Evolutionary conservation across 2,797 vertebrate species (phyloP), one percentile per base, ranked within the genome.

Genomic region (Denticeps clupeoides): DNA sequence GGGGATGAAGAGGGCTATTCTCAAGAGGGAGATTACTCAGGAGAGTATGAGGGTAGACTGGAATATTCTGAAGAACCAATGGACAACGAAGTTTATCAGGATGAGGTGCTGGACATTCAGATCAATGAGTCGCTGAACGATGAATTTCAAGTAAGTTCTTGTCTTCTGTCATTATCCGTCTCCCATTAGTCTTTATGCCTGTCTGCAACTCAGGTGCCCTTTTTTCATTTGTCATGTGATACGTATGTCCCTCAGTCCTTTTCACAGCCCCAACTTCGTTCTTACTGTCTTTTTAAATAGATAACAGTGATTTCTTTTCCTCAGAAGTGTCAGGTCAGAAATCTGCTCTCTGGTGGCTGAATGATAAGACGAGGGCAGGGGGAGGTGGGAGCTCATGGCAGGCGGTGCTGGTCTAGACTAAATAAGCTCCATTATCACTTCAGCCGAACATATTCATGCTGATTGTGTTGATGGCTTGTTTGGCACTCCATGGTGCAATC

Each of bases 401-500:
- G 16, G 61, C 50, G 60, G 65, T 11, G 41, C 11, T 31, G 13
- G 3, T 48, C 23, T 21, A 15, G 25, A 21, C 7, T 41, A 29
- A 42, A 72, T 68, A 67, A 68, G 86, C 85, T 88, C 82, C 83
- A 89, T 90, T 94, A 91, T 95, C 89, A 78, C 83, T 74, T 74
- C 80, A 83, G 82, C 82, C 82, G 88, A 86, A 88, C 86, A n/a
- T n/a, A n/a, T n/a, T n/a, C n/a, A n/a, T n/a, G n/a, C n/a, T n/a
- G n/a, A 91, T 91, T 86, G 69, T 85, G 88, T 87, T 91, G 91
- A 94, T 89, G 86, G 90, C 89, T 93, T 93, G 87, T 94, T 91
- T 91, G 89, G 83, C 65, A 56, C 63, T 74, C 78, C 82, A 85
- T 83, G 84, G 85, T 82, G 80, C 81, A 79, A 73, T 75, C 84